A percentile compares a stretch with the other conserved stretches of the same genome.
Evolutionary conservation across 2,113 vertebrate genomes (phyloP).

Genomic region (Macroglossus sobrinus): DNA sequence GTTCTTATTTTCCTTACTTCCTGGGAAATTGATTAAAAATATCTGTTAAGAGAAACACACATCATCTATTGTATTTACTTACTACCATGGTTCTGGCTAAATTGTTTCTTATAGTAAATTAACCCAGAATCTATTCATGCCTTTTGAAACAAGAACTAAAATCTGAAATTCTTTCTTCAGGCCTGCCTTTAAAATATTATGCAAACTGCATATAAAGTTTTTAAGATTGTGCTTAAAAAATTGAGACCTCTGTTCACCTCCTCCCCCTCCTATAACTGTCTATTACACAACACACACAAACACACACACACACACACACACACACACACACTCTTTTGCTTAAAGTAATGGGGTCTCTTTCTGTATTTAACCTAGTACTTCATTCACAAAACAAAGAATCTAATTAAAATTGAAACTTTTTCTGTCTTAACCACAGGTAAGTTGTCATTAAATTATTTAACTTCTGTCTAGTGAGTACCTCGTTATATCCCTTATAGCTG

Average conservation of each 20-base stretch:
- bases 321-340: background rate
- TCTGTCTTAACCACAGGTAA: background rate
- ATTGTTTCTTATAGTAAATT: background rate
- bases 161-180: background rate
- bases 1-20: background rate
- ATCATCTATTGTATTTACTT: background rate
- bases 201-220: background rate
- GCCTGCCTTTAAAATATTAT: background rate
- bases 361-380: background rate
- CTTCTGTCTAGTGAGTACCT: background rate
- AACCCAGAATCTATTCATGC: background rate
- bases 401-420: background rate
- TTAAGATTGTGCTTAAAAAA: background rate
- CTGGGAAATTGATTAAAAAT: background rate
- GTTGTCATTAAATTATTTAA: background rate
- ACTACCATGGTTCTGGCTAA: background rate
- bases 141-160: background rate
- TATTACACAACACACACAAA: background rate
- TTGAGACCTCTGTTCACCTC: background rate
- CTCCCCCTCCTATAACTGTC: too few relatives aligned
- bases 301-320: background rate
- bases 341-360: background rate
- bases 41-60: background rate
- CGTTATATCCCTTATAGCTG: background rate
- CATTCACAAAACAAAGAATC: background rate